Percentiles rank a stretch among this genome's conserved stretches.
Evolutionary conservation across 53 echinoderm and acorn worm genomes (phyloP).

Genomic region (Henricia sp.): DNA sequence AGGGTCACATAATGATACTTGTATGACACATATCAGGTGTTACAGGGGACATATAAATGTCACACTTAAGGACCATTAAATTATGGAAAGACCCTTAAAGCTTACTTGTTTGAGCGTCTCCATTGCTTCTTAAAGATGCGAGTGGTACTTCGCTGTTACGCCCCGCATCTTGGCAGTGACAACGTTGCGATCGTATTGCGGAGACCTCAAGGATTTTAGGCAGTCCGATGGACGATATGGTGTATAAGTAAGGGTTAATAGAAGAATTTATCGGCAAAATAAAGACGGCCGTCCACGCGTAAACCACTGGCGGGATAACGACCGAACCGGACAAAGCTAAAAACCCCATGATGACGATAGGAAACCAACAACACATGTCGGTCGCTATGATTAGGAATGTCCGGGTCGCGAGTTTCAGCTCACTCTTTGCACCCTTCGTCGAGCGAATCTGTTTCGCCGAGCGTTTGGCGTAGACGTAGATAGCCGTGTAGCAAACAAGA

Average conservation of each 20-base stretch:
- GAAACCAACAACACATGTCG: conserved; percentile 94
- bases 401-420: conserved; percentile 77
- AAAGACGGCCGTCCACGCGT: conserved; percentile 93
- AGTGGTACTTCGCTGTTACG: conserved; percentile 7
- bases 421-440: conserved; percentile 49
- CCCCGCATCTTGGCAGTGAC: neutral
- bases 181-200: conserved; percentile 7
- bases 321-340: conserved; percentile 67
- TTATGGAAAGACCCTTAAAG: neutral
- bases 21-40: neutral
- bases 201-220: conserved; percentile 41
- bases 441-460: conserved; percentile 72
- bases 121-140: conserved; percentile 3
- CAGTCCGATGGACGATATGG: conserved; percentile 77
- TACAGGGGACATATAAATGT: neutral
- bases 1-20: neutral
- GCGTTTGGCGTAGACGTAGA: conserved; percentile 76
- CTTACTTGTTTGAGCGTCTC: conserved; percentile 13
- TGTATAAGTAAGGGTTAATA: conserved; percentile 93
- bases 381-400: conserved; percentile 83
- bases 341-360: conserved; percentile 86
- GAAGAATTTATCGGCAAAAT: conserved; percentile 94
- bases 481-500: conserved; percentile 76
- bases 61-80: neutral
- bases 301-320: conserved; percentile 75